Percentiles rank a stretch among this genome's conserved stretches.
Conservation (phyloP, 2,888 invertebrate species). For the Congeria kusceri region DNA sequence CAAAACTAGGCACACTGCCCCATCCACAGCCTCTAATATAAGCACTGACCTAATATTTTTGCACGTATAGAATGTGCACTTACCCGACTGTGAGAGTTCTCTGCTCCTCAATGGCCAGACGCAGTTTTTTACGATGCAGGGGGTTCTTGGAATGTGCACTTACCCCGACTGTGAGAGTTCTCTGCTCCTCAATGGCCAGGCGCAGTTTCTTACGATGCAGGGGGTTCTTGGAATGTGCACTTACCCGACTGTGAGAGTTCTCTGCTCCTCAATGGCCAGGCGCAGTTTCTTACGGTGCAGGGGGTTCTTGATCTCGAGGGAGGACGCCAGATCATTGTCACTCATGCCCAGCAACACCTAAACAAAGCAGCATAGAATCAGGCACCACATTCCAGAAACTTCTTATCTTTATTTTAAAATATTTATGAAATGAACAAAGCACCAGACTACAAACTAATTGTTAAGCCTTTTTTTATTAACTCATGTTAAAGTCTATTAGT, state of each 20-base stretch:
- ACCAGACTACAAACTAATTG: too few relatives aligned
- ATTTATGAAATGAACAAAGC: too few relatives aligned
- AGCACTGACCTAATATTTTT: too few relatives aligned
- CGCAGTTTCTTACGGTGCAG: conserved; percentile 97
- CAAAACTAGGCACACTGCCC: too few relatives aligned
- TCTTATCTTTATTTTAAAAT: too few relatives aligned
- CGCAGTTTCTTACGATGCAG: conserved; percentile 94
- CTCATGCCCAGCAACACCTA: conserved; percentile 96
- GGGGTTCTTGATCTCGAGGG: conserved; percentile 95
- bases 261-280: conserved; percentile 96
- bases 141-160: conserved; percentile 36
- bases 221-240: conserved; percentile 9
- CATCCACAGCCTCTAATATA: too few relatives aligned
- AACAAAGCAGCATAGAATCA: too few relatives aligned
- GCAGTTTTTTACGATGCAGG: conserved; percentile 93
- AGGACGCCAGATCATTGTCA: conserved; percentile 95
- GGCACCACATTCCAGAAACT: too few relatives aligned
- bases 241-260: conserved; percentile 93
- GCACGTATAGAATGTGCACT: too few relatives aligned
- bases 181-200: conserved; percentile 96
- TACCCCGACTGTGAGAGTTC: conserved; percentile 94
- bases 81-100: conserved; percentile 93
- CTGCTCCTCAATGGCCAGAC: conserved; percentile 97
- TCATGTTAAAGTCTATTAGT: too few relatives aligned
- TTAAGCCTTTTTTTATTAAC: too few relatives aligned